phyloP scores from a whole-genome alignment of 2,797 vertebrate genomes.

The Leucoraja ocellata region DNA sequence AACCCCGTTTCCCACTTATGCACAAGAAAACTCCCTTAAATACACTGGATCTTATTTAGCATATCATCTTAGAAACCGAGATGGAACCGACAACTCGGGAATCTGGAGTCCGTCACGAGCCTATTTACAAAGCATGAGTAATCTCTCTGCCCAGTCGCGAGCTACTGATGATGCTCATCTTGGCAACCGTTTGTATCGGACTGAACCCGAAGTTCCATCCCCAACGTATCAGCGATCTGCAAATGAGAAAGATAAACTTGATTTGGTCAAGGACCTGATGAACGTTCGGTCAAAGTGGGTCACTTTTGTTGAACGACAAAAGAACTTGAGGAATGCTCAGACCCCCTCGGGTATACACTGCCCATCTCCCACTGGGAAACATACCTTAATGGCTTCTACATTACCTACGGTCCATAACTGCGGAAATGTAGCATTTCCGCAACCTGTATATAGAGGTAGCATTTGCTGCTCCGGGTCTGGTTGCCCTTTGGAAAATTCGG shows the following conservation, averaged over 20 bases:
- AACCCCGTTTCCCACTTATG: slow-evolving; percentile 48
- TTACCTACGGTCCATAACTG: slow-evolving; percentile 49
- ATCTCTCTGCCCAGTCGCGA: slow-evolving; percentile 53
- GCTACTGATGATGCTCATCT: slow-evolving; percentile 49
- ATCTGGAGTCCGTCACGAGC: slow-evolving; percentile 58
- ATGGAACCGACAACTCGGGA: slow-evolving; percentile 48
- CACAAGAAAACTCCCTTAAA: slow-evolving; percentile 52
- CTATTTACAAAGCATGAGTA: slow-evolving; percentile 49
- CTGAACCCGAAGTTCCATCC: slow-evolving; percentile 48
- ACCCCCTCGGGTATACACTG: slow-evolving; percentile 47
- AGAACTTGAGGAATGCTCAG: slow-evolving; percentile 36
- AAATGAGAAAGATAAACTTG: slow-evolving; percentile 50
- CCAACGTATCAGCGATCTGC: neutral
- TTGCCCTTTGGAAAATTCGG: slow-evolving; percentile 52
- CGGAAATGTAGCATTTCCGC: slow-evolving; percentile 67
- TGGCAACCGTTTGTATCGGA: slow-evolving; percentile 55
- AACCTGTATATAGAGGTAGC: slow-evolving; percentile 68
- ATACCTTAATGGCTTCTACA: slow-evolving; percentile 47
- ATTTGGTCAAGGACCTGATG: slow-evolving; percentile 46
- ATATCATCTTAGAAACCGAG: slow-evolving; percentile 57
- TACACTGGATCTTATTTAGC: slow-evolving; percentile 69
- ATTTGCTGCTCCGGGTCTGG: slow-evolving; percentile 62
- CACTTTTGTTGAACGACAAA: slow-evolving; percentile 52
- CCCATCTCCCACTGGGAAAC: slow-evolving; percentile 42
- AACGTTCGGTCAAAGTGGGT: slow-evolving; percentile 54